phyloP scores from a whole-genome alignment of 2,797 vertebrate species.

The Characodon lateralis region DNA sequence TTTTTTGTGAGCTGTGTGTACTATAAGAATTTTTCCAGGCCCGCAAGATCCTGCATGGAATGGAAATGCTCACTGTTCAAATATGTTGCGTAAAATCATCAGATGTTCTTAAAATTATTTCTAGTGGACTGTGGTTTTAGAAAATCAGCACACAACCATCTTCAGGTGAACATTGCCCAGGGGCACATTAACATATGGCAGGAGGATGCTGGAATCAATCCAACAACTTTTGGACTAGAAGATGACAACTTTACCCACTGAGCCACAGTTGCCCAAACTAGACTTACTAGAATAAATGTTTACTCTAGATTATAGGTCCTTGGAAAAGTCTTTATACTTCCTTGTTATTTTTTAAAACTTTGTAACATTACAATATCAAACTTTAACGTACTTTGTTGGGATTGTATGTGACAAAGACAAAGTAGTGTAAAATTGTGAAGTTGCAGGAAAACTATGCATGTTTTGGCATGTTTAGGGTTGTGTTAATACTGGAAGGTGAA shows the following conservation, averaged over 20 bases:
- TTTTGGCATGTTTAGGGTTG: not conserved
- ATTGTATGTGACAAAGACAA: not conserved
- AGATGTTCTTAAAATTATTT: not conserved
- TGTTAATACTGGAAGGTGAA: not conserved
- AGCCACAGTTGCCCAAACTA: not conserved
- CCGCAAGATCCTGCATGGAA: not conserved
- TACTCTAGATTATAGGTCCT: not conserved
- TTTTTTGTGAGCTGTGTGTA: not conserved
- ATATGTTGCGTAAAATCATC: not conserved
- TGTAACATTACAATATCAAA: not conserved
- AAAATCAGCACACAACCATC: not conserved
- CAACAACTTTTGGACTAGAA: not conserved
- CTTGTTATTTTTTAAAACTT: not conserved
- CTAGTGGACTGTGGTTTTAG: too few relatives aligned
- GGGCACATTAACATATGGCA: not conserved
- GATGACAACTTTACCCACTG: not conserved
- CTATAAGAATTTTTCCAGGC: not conserved
- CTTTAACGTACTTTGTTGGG: not conserved
- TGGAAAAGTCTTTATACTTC: not conserved
- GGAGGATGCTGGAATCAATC: not conserved
- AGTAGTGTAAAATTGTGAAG: not conserved
- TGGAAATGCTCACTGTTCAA: not conserved
- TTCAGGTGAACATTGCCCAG: not conserved
- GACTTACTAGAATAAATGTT: not conserved
- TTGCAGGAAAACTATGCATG: not conserved